Conservation (phyloP, 2,888 invertebrate genomes). For the Allygus modestus region DNA sequence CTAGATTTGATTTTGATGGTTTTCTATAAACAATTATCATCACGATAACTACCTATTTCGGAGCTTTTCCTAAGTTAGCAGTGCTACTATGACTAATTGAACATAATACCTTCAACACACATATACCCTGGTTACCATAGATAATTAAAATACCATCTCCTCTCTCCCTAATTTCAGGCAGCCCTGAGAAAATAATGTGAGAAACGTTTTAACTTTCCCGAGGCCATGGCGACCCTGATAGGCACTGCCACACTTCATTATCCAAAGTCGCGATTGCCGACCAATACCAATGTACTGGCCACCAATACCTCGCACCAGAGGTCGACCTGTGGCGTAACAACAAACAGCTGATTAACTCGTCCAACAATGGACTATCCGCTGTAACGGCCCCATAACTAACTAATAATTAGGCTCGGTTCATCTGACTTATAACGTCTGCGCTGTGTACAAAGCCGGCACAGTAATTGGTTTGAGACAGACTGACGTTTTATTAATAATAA, state of each 20-base stretch:
- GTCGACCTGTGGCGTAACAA: conserved; percentile 32
- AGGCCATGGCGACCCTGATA: background rate
- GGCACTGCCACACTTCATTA: background rate
- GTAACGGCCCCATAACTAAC: conserved; percentile 34
- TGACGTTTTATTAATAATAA: conserved; percentile 58
- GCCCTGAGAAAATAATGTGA: no score
- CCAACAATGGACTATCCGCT: conserved; percentile 52
- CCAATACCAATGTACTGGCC: conserved; percentile 17
- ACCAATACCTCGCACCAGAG: conserved; percentile 13
- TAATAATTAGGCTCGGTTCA: conserved; percentile 41
- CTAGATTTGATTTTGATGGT: no score
- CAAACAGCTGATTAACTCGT: conserved; percentile 55
- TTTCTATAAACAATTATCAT: no score
- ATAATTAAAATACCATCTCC: no score
- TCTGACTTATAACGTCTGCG: conserved; percentile 28
- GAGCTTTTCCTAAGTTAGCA: no score
- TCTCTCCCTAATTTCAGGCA: no score
- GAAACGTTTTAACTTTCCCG: no score
- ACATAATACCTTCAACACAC: no score
- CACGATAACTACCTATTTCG: no score
- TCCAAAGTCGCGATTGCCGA: background rate
- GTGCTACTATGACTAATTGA: no score
- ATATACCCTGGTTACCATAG: no score
- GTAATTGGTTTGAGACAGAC: conserved; percentile 48
- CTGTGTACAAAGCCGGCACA: background rate